phyloP scores from a whole-genome alignment of 2,888 invertebrate genomes.

The Amblyjoppa proteus region DNA sequence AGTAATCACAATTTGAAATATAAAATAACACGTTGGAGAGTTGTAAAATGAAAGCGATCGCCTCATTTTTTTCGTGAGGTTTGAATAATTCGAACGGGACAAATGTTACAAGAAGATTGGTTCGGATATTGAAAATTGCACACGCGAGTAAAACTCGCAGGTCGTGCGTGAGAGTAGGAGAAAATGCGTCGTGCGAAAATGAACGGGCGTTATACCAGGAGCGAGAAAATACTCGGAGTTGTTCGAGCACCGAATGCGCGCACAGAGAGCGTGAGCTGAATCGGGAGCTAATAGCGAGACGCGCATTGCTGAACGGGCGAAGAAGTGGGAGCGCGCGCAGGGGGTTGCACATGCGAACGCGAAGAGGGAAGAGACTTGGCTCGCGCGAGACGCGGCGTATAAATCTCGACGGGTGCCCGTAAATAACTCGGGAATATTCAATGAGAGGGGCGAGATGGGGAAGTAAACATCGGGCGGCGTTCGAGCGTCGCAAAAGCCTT shows the following conservation, averaged over 20 bases:
- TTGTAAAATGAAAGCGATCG: too few species aligned
- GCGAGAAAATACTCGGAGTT: slow-evolving; percentile 31
- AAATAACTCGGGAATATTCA: slow-evolving; percentile 83
- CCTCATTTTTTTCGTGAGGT: too few species aligned
- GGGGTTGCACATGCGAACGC: slow-evolving; percentile 63
- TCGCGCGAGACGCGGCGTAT: slow-evolving; percentile 75
- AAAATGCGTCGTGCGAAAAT: slow-evolving; percentile 22
- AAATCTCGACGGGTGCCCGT: slow-evolving; percentile 80
- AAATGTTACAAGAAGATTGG: too few species aligned
- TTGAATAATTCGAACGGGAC: too few species aligned
- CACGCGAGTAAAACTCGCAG: background rate
- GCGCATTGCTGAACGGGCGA: slow-evolving; percentile 33
- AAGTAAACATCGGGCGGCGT: slow-evolving; percentile 42
- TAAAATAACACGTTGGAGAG: too few species aligned
- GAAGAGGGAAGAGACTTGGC: slow-evolving; percentile 61
- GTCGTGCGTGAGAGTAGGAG: background rate
- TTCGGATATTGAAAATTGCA: too few species aligned
- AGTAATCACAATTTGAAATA: background rate
- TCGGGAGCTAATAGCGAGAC: slow-evolving; percentile 30
- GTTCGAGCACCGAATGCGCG: slow-evolving; percentile 1
- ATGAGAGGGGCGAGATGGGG: slow-evolving; percentile 75
- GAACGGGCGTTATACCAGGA: slow-evolving; percentile 40
- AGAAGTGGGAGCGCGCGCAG: slow-evolving; percentile 60
- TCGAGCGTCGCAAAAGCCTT: slow-evolving; percentile 49
- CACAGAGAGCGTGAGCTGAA: slow-evolving; percentile 25